A percentile compares a stretch with the other conserved stretches of the same genome.
These are phyloP conservation scores for Toxostoma redivivum DNA, from an alignment of 2,113 vertebrate genomes.

Conservation along the genomic window DNA sequence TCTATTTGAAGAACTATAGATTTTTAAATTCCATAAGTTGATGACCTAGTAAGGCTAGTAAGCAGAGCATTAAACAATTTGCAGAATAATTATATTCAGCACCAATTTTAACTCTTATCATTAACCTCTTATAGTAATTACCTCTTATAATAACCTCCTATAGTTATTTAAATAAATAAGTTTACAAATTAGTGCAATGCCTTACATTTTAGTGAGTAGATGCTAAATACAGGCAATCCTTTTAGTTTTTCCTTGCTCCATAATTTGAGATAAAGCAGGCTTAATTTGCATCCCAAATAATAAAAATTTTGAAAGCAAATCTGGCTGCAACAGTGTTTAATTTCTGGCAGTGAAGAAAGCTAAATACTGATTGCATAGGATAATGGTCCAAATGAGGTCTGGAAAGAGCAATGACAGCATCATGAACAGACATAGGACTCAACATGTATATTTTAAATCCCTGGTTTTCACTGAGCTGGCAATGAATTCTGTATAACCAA, in stretches of 20 bases:
- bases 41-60: neutral
- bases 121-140: neutral
- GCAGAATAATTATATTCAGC: neutral
- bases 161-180: neutral
- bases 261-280: neutral
- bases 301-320: neutral
- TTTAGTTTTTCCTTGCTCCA: neutral
- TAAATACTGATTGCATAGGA: neutral
- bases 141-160: neutral
- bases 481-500: neutral
- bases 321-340: neutral
- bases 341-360: neutral
- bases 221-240: neutral
- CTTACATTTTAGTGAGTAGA: neutral
- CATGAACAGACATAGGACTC: fast-evolving
- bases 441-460: neutral
- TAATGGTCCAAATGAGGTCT: neutral
- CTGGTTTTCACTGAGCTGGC: neutral
- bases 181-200: neutral
- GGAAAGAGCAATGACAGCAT: neutral
- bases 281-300: neutral
- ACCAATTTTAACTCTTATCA: neutral
- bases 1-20: neutral
- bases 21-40: neutral
- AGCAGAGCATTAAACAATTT: neutral